A percentile compares a stretch with the other conserved stretches of the same genome.
Conservation (phyloP, 2,888 invertebrate species). For the Norana najaformis region DNA sequence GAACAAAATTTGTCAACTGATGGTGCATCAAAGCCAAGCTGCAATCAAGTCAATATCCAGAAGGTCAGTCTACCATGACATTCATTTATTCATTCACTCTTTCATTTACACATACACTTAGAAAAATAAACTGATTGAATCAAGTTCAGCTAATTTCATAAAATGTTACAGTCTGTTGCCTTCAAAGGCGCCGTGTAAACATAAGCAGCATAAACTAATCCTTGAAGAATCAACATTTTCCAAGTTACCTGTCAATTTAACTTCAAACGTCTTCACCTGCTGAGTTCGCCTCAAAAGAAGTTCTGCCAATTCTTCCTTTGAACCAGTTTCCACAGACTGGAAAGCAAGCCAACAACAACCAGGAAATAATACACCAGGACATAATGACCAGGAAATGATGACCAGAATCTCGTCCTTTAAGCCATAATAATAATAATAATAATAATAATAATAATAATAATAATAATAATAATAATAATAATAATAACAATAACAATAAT, state of each 20-base stretch:
- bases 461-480: not conserved
- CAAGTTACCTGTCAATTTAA: slow-evolving; percentile 51
- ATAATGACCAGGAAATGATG: not conserved
- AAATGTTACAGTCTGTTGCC: not conserved
- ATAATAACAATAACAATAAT: not conserved
- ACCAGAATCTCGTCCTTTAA: too few species aligned
- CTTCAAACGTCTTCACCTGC: slow-evolving; percentile 55
- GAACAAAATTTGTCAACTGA: too few species aligned
- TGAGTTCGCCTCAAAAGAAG: slow-evolving; percentile 52
- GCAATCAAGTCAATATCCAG: too few species aligned
- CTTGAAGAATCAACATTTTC: not conserved
- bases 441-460: not conserved
- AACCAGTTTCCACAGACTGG: not conserved
- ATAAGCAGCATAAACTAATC: not conserved
- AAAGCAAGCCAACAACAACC: not conserved
- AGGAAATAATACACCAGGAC: not conserved
- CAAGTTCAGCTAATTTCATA: not conserved
- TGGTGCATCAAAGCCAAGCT: too few species aligned
- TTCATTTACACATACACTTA: not conserved
- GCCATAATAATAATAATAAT: too few species aligned
- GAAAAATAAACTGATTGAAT: not conserved
- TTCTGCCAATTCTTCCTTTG: slow-evolving; percentile 48
- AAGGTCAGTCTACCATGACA: too few species aligned
- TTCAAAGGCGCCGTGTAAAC: not conserved
- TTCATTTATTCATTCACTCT: too few species aligned